A percentile compares a stretch with the other conserved stretches of the same genome.
Evolutionary conservation across 2,113 vertebrate species (phyloP).

Genomic region (Guaruba guarouba): DNA sequence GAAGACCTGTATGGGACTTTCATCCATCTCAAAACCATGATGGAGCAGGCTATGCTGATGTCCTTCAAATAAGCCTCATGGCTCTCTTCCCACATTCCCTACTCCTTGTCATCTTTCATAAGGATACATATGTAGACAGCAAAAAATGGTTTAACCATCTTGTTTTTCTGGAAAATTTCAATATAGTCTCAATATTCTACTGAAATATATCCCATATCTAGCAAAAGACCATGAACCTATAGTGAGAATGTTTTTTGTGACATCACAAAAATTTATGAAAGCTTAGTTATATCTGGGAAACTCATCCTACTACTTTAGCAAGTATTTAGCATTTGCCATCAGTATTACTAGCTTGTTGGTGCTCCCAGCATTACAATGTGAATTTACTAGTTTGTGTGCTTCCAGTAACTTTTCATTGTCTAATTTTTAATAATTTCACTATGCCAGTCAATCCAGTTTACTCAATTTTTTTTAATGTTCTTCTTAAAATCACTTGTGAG

Average conservation of each 20-base stretch:
- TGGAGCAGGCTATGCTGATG: neutral
- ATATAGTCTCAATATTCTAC: neutral
- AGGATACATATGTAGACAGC: neutral
- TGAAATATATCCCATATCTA: neutral
- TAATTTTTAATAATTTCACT: neutral
- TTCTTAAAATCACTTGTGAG: neutral
- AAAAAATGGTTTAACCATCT: neutral
- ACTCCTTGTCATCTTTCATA: neutral
- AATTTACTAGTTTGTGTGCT: neutral
- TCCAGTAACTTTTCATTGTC: neutral
- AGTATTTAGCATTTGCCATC: neutral
- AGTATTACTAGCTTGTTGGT: neutral
- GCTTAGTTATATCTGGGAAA: neutral
- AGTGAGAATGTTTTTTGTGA: neutral
- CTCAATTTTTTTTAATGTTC: neutral
- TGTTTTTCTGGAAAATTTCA: neutral
- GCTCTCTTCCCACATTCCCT: neutral
- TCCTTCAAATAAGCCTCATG: neutral
- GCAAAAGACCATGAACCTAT: neutral
- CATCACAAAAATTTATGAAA: slow-evolving; percentile 11
- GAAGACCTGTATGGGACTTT: neutral
- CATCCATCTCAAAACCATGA: neutral
- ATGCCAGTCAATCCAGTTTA: neutral
- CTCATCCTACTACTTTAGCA: neutral
- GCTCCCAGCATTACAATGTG: neutral